phyloP scores from a whole-genome alignment of 2,888 invertebrate genomes.

The Metallyticus violacea region DNA sequence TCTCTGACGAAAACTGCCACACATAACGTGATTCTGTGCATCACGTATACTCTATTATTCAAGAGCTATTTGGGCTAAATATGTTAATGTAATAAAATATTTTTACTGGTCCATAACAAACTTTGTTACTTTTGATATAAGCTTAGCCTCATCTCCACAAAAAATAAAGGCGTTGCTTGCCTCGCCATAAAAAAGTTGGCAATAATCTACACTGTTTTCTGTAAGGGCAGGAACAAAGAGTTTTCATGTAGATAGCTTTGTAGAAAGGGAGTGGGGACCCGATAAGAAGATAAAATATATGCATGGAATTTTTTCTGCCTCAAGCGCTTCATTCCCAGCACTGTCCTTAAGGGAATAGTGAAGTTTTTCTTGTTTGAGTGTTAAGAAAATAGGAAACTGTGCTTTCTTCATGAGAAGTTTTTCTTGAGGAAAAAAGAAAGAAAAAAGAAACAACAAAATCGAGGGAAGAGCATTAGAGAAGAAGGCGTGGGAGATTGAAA shows the following conservation, averaged over 20 bases:
- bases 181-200: not conserved
- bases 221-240: not conserved
- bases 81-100: not conserved
- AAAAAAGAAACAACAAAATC: not conserved
- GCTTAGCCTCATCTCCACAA: not conserved
- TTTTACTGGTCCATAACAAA: not conserved
- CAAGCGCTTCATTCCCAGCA: not conserved
- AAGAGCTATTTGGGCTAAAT: not conserved
- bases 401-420: not conserved
- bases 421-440: not conserved
- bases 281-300: not conserved
- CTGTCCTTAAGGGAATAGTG: not conserved
- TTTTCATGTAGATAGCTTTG: not conserved
- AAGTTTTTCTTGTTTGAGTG: not conserved
- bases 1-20: too few species aligned
- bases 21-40: too few species aligned
- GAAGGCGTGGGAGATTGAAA: not conserved
- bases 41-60: too few species aligned
- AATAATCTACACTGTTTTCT: not conserved
- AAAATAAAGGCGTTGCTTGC: not conserved
- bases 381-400: not conserved
- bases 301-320: not conserved
- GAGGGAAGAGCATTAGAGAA: not conserved
- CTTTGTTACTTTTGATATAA: not conserved
- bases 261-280: too few species aligned